Evolutionary conservation across 2,113 vertebrate genomes (phyloP), one percentile per base, ranked within the genome.

Genomic region (Haplochromis vanheusdeni): DNA sequence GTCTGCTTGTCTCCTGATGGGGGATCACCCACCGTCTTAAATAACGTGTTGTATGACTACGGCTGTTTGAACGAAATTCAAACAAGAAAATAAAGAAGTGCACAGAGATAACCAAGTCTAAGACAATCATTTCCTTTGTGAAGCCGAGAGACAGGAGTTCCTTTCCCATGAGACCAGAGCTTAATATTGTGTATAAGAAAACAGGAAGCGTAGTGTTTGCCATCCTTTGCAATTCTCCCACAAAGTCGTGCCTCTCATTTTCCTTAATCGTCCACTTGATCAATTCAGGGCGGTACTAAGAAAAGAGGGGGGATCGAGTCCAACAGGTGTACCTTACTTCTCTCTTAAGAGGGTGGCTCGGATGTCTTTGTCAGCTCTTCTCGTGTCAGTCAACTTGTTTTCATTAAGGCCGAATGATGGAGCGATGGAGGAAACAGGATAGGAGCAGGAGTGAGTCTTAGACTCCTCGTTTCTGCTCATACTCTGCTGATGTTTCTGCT

Each of bases 81-180:
- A 85, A 90, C 70, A 80, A 73, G 79, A 82, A 77, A 47, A 83
- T 33, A 82, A 51, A 79, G 33, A 87, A 86, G 87, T 40, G 84
- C 81, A 80, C 56, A 13, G 83, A 92, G 93, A 94, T 91, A 93
- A 93, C 62, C 68, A 84, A 65, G 90, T 89, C 85, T 82, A 28
- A 70, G 80, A 94, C 95, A 95, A 91, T 87, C 86, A 21, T 68
- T 47, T 9, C 91, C 93, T 94, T 94, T 95, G 94, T 95, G 83
- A 80, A 47, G 60, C 31, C 3, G 3, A 85, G 56, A 83, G 85
- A 87, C 85, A 54, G 89, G 84, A 80, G 89, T 62, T 84, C 77
- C 7, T 54, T 90, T 90, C 86, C 91, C 89, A 33, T 87, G 92
- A 92, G 92, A 92, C 85, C 73, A n/a, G 79, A 86, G 87, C 87